These are phyloP conservation scores for Sinosuthora webbiana DNA, from an alignment of 2,113 vertebrate genomes.

Conservation along the genomic window DNA sequence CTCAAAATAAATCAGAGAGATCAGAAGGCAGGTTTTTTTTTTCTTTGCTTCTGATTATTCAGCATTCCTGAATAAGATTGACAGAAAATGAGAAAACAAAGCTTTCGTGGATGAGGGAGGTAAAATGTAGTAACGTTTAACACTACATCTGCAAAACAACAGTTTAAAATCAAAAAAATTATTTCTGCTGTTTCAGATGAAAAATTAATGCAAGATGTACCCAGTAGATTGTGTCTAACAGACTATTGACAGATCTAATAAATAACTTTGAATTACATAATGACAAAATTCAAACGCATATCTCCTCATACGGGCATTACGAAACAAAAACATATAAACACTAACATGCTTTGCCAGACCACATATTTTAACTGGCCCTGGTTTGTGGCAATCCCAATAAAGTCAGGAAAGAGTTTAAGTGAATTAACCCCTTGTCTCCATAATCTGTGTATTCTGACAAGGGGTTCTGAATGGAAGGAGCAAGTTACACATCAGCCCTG, in stretches of 20 bases:
- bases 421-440: not conserved
- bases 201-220: not conserved
- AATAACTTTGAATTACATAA: not conserved
- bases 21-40: constrained; percentile 6
- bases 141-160: not conserved
- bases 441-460: not conserved
- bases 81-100: constrained; percentile 30
- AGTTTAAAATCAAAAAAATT: not conserved
- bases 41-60: constrained; percentile 28
- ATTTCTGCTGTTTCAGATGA: not conserved
- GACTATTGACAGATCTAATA: not conserved
- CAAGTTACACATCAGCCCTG: not conserved
- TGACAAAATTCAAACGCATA: not conserved
- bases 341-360: not conserved
- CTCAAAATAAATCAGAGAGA: constrained; percentile 7
- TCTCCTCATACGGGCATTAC: not conserved
- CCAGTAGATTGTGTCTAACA: not conserved
- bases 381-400: not conserved
- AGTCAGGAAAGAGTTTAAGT: not conserved
- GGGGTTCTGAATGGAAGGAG: not conserved
- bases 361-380: not conserved
- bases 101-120: not conserved
- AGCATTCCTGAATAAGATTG: constrained; percentile 7
- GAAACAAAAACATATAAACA: not conserved
- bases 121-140: not conserved